Evolutionary conservation across 2,888 invertebrate genomes (phyloP), one percentile per base, ranked within the genome.

Genomic region (Drosophila pegasa): DNA sequence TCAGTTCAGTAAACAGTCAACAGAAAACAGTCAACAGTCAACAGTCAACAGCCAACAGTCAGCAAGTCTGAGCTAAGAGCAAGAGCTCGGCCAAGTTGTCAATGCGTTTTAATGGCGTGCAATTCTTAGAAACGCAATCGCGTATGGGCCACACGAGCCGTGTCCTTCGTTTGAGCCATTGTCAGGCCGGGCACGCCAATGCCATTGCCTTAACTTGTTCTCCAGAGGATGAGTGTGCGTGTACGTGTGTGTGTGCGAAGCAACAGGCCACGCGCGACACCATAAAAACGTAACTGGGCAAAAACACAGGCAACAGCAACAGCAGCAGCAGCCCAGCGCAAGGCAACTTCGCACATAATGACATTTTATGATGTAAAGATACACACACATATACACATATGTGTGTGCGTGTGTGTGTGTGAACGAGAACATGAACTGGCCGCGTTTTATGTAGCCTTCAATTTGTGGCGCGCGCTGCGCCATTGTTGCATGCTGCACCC

Each of bases 241-340:
- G 18, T 50, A 31, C 45, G 37, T 66, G 54, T 58, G 62, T 50
- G 66, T 63, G 62, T 66, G 47, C 65, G 76, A 74, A 87, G 67
- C 87, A 83, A 84, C 83, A 87, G 83, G 87, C 87, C 87, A 84
- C 78, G 78, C 62, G 76, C 78, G 62, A 61, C 68, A 81, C 61
- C 68, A 84, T 78, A 87, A 76, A 85, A 81, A 76, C 81, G 62
- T 58, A 73, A 71, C 57, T 45, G 59, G 31, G 20, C 35, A 54
- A 65, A 52, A 67, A 61, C 59, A 59, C 16, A 16, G 41, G 52
- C 58, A n/a, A n/a, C n/a, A n/a, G n/a, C n/a, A n/a, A n/a, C n/a
- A n/a, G n/a, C n/a, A n/a, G n/a, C n/a, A n/a, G n/a, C n/a, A 71
- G 16, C 51, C 51, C 55, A 67, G 47, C 61, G 58, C 63, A 60